A percentile compares a stretch with the other conserved stretches of the same genome.
phyloP scores from a whole-genome alignment of 2,888 invertebrate species.

The Phoenoteleia sp. region DNA sequence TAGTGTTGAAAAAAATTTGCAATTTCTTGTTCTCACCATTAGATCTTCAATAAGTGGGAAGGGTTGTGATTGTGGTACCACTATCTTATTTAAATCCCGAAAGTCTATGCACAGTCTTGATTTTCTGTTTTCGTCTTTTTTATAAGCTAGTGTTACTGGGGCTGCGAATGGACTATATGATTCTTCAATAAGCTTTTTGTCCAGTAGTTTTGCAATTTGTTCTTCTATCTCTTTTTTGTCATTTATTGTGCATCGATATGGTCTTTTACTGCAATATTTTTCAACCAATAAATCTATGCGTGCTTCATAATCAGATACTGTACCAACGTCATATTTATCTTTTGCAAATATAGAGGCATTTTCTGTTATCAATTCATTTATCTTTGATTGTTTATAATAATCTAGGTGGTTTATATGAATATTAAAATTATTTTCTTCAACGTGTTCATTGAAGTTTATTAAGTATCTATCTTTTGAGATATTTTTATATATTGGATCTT shows the following conservation, averaged over 20 bases:
- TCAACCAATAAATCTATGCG: not conserved
- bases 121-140: slow-evolving; percentile 58
- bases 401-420: not conserved
- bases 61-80: slow-evolving; percentile 59
- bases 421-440: not conserved
- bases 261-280: slow-evolving; percentile 4
- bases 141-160: slow-evolving; percentile 62
- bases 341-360: not conserved
- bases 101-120: slow-evolving; percentile 32
- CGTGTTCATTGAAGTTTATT: slow-evolving; percentile 64
- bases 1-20: no score
- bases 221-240: slow-evolving; percentile 66
- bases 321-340: slow-evolving; percentile 10
- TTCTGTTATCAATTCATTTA: not conserved
- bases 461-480: no score
- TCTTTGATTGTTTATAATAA: not conserved
- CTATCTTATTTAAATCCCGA: slow-evolving; percentile 51
- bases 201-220: slow-evolving; percentile 39
- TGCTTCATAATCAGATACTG: slow-evolving; percentile 15
- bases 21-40: no score
- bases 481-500: no score
- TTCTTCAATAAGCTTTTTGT: slow-evolving; percentile 58
- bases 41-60: no score
- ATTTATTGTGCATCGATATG: slow-evolving; percentile 11
- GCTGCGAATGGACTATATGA: slow-evolving; percentile 60